These are phyloP conservation scores for Scarus forsteni DNA, from an alignment of 2,797 vertebrate genomes.

Conservation along the genomic window DNA sequence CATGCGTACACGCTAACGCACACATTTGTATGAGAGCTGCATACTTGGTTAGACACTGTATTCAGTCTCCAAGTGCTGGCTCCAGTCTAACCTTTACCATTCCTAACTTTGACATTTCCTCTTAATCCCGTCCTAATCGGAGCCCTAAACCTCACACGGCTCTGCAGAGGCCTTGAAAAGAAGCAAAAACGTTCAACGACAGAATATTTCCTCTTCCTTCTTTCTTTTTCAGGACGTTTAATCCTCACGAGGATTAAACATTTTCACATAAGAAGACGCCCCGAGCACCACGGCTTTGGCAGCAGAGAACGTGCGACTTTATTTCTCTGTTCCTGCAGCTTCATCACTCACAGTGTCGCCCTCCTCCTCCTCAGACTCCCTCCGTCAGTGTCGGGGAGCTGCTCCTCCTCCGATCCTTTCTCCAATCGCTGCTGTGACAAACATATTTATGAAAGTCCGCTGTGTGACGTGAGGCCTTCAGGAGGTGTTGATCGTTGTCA, in stretches of 20 bases:
- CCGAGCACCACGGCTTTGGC: constrained; percentile 29
- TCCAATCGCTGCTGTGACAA: constrained; percentile 39
- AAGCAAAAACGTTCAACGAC: constrained; percentile 30
- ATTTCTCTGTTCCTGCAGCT: constrained; percentile 11
- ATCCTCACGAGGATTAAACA: constrained; percentile 64
- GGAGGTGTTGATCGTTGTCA: constrained; percentile 32
- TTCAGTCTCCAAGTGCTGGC: constrained; percentile 31
- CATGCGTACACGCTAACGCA: constrained; percentile 26
- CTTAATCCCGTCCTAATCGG: constrained; percentile 64
- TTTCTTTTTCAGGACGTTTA: constrained; percentile 61
- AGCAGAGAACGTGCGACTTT: constrained; percentile 26
- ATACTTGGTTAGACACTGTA: constrained; percentile 47
- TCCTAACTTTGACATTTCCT: constrained; percentile 59
- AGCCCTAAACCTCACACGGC: constrained; percentile 34
- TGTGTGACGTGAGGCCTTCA: constrained; percentile 11
- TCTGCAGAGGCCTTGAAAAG: constrained; percentile 38
- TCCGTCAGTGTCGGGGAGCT: constrained; percentile 8
- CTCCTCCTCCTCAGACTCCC: constrained; percentile 8
- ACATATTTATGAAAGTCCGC: constrained; percentile 35
- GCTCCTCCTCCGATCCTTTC: constrained; percentile 5
- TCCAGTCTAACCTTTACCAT: constrained; percentile 55
- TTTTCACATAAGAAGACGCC: constrained; percentile 53
- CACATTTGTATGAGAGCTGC: constrained; percentile 48
- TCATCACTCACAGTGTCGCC: constrained; percentile 9
- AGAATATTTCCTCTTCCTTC: constrained; percentile 44